Evolutionary conservation across 92 coral and sea anemone species (phyloP).

Genomic region (Zoanthus sansibaricus): DNA sequence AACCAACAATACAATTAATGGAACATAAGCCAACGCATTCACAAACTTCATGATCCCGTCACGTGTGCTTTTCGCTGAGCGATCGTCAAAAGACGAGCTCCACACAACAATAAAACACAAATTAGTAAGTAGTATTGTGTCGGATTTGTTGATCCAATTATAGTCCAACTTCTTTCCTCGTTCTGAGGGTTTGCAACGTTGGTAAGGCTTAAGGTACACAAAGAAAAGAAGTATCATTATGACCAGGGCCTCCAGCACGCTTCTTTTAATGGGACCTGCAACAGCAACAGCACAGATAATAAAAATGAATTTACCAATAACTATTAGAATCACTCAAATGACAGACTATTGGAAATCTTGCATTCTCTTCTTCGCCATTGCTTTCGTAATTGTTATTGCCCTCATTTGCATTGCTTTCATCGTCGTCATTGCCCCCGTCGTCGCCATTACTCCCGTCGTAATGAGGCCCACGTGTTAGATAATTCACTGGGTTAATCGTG

Average conservation of each 20-base stretch:
- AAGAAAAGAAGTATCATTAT: conserved; percentile 70
- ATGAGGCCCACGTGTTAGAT: too few species aligned
- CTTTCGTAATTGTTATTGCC: too few species aligned
- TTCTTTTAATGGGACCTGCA: conserved; percentile 60
- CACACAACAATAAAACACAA: conserved; percentile 76
- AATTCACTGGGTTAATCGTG: too few species aligned
- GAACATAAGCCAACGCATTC: conserved; percentile 72
- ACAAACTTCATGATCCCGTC: conserved; percentile 40
- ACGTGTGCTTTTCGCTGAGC: conserved; percentile 18
- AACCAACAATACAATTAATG: conserved; percentile 60
- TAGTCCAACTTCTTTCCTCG: conserved; percentile 30
- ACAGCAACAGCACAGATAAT: neutral
- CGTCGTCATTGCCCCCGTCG: too few species aligned
- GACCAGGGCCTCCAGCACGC: conserved; percentile 64
- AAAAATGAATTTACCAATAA: too few species aligned
- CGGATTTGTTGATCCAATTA: conserved; percentile 85
- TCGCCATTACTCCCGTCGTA: too few species aligned
- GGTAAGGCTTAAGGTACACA: conserved; percentile 82
- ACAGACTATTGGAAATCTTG: too few species aligned
- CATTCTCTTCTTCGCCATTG: too few species aligned
- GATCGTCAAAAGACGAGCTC: conserved; percentile 65
- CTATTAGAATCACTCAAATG: neutral
- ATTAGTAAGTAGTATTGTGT: conserved; percentile 77
- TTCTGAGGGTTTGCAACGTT: neutral
- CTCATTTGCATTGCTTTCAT: too few species aligned